Evolutionary conservation across 1,140 invertebrate genomes (phyloP), one percentile per base, ranked within the genome.

Genomic region (Scaptomyza montana): DNA sequence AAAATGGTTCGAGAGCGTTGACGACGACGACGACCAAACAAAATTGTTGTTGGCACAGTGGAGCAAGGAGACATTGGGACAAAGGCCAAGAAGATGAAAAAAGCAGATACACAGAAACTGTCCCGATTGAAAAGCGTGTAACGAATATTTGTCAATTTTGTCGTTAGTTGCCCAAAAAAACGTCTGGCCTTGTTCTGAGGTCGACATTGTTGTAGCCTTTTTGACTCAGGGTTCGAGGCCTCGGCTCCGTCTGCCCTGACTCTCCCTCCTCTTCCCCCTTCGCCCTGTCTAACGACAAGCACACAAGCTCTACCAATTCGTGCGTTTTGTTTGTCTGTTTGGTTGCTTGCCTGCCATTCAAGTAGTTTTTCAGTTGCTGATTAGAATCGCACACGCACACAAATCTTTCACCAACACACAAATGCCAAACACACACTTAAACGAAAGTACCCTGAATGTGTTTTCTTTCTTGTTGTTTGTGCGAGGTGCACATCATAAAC

Each of bases 331-430:
- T 78, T 78, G 66, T 25, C 13, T 56, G 39, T 21, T 55, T 60
- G 30, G 13, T 16, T 53, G 65, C 62, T 49, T 74, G 50, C 55
- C 70, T 75, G 78, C 65, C 69, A 75, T 65, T 73, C 64, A 60
- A 72, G 50, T 82, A 78, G 64, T 78, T 81, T 43, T 57, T 36
- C 16, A 62, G 50, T 62, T 69, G 53, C 75, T 89, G 84, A 89
- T 86, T 89, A 78, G 72, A 89, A 86, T 86, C 82, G 68, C 64
- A 68, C 75, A 57, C 50, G 33, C 59, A 64, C 47, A 80, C 43
- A 68, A 49, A 19, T 45, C 60, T 36, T 9, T 8, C 7, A 36
- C 33, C 30, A 33, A 8, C 30, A 61, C 62, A 75, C 60, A 66
- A 60, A 67, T 67, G 54, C 10, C 54, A 43, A 47, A 70, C 19